phyloP scores from a whole-genome alignment of 2,113 vertebrate species.

The Brevimyrus niger region DNA sequence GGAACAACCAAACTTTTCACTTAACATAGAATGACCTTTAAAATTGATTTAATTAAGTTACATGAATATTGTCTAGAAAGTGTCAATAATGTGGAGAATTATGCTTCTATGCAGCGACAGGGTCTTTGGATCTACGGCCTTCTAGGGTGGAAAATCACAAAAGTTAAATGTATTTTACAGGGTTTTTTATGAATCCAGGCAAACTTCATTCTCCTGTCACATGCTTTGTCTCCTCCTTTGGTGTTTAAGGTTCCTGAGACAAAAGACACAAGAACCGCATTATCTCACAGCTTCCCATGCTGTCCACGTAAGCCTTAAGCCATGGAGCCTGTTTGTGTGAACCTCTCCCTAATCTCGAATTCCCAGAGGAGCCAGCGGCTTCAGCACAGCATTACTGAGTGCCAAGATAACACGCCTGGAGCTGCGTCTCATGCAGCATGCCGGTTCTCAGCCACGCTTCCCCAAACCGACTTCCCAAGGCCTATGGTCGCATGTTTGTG shows the following conservation, averaged over 20 bases:
- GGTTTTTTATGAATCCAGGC: conserved; percentile 1
- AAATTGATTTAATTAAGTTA: neutral
- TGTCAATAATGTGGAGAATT: neutral
- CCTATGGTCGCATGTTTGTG: conserved; percentile 36
- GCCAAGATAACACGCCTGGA: conserved; percentile 49
- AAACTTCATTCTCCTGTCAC: conserved; percentile 29
- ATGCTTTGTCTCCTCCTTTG: conserved; percentile 47
- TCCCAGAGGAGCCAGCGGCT: conserved; percentile 47
- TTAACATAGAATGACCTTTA: neutral
- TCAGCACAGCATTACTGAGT: conserved; percentile 52
- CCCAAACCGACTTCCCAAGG: conserved; percentile 6
- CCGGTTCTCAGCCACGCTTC: conserved; percentile 28
- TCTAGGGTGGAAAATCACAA: neutral
- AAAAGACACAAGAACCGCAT: conserved; percentile 54
- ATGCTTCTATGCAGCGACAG: neutral
- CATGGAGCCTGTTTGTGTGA: conserved; percentile 39
- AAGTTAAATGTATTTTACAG: neutral
- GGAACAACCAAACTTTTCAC: neutral
- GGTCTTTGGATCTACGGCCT: neutral
- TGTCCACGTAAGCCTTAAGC: conserved; percentile 52
- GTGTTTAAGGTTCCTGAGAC: conserved; percentile 36
- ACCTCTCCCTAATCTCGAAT: conserved; percentile 63
- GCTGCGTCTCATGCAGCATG: conserved; percentile 37
- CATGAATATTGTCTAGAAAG: neutral
- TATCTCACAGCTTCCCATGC: conserved; percentile 56